Conservation (phyloP, 2,888 invertebrate genomes). For the Chalcis sispes region DNA sequence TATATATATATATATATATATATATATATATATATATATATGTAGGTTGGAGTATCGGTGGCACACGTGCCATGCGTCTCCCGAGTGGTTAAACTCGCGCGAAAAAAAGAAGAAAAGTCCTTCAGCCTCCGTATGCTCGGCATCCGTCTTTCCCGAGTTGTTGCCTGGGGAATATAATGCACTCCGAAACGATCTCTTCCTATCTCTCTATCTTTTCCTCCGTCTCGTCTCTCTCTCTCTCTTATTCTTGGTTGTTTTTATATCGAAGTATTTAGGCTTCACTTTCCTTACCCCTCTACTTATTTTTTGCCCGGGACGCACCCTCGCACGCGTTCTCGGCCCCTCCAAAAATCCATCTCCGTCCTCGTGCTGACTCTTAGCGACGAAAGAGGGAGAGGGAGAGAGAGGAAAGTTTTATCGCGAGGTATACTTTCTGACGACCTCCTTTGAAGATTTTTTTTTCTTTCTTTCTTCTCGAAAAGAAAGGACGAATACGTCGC, state of each 20-base stretch:
- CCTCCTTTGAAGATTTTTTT: constrained; percentile 46
- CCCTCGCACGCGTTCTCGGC: constrained; percentile 4
- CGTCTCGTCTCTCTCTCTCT: constrained; percentile 20
- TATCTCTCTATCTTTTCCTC: neutral
- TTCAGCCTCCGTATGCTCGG: no score
- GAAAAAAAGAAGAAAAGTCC: no score
- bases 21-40: no score
- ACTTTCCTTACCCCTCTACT: neutral
- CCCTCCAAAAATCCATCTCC: constrained; percentile 41
- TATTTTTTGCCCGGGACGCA: neutral
- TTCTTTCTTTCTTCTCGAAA: constrained; percentile 17
- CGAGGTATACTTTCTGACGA: constrained; percentile 37
- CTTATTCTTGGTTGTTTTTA: neutral
- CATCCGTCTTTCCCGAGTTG: no score
- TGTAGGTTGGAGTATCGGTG: constrained; percentile 20
- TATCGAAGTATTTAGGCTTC: no score
- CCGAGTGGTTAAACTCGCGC: no score
- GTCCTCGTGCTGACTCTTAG: no score
- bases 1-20: no score
- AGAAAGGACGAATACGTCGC: neutral
- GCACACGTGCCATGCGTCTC: constrained; percentile 8
- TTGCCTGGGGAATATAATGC: constrained; percentile 35
- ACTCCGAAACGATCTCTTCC: constrained; percentile 6
- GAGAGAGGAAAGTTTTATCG: constrained; percentile 47
- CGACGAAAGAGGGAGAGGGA: no score